Evolutionary conservation across 2,888 invertebrate species (phyloP).

Genomic region (Microctonus hyperodae): DNA sequence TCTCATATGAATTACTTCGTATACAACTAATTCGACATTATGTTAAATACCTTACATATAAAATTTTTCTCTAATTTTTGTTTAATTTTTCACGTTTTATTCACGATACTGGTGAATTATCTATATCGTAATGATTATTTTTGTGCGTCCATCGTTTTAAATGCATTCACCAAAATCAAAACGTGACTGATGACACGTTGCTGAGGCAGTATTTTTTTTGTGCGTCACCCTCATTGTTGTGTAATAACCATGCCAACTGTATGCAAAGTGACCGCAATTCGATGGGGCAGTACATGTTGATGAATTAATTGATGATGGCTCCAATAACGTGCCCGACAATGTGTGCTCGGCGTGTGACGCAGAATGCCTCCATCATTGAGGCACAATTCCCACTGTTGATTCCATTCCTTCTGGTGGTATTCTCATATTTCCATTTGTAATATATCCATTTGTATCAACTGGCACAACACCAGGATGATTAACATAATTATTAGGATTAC

Average conservation of each 20-base stretch:
- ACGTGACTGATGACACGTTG: constrained; percentile 46
- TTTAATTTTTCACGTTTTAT: neutral
- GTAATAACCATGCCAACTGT: constrained; percentile 36
- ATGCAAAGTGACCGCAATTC: constrained; percentile 31
- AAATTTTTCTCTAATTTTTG: neutral
- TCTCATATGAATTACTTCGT: neutral
- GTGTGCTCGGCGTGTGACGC: constrained; percentile 49
- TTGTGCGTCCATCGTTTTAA: constrained; percentile 11
- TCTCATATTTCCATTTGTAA: constrained; percentile 66
- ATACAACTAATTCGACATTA: neutral
- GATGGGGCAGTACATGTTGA: constrained; percentile 13
- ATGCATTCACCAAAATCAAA: constrained; percentile 39
- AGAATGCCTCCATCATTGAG: constrained; percentile 59
- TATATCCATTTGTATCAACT: constrained; percentile 64
- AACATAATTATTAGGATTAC: constrained; percentile 47
- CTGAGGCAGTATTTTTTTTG: constrained; percentile 40
- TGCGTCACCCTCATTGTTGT: constrained; percentile 34
- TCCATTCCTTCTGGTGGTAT: constrained; percentile 70
- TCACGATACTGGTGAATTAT: too few relatives aligned
- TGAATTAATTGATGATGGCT: constrained; percentile 12
- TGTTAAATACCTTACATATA: neutral
- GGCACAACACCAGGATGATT: constrained; percentile 51
- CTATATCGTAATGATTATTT: too few relatives aligned
- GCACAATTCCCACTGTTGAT: constrained; percentile 58
- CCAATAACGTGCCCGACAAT: constrained; percentile 29